Conservation (phyloP, 2,888 invertebrate species). For the Leucoma salicis region DNA sequence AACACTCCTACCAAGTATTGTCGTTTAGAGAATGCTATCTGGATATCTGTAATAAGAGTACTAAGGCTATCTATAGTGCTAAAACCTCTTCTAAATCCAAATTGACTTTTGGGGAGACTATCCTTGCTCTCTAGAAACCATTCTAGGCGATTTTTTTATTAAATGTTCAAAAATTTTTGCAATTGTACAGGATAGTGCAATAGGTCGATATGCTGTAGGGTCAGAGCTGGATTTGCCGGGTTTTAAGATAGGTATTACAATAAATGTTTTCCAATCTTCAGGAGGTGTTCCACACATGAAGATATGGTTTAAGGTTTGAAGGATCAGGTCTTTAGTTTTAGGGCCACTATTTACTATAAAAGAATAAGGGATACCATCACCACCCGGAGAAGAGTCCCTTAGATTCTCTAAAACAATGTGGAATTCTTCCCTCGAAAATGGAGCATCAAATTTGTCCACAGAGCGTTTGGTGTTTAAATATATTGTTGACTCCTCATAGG, state of each 20-base stretch:
- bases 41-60: too few relatives aligned
- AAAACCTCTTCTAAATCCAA: too few relatives aligned
- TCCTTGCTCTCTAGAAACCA: not conserved
- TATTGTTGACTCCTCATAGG: too few relatives aligned
- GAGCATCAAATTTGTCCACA: too few relatives aligned
- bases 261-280: not conserved
- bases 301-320: not conserved
- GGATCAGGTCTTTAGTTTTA: too few relatives aligned
- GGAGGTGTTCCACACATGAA: not conserved
- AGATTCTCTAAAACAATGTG: too few relatives aligned
- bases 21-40: too few relatives aligned
- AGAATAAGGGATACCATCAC: not conserved
- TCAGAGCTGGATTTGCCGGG: not conserved
- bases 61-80: too few relatives aligned
- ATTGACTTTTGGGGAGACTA: not conserved
- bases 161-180: too few relatives aligned
- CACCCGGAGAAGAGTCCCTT: not conserved
- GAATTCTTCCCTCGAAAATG: too few relatives aligned
- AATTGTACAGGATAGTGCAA: not conserved
- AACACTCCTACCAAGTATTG: not conserved
- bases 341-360: too few relatives aligned
- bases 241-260: not conserved
- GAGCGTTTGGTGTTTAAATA: too few relatives aligned
- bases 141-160: not conserved
- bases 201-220: not conserved